Evolutionary conservation across 2,888 invertebrate genomes (phyloP).

Genomic region (Mesorhabditis belari): DNA sequence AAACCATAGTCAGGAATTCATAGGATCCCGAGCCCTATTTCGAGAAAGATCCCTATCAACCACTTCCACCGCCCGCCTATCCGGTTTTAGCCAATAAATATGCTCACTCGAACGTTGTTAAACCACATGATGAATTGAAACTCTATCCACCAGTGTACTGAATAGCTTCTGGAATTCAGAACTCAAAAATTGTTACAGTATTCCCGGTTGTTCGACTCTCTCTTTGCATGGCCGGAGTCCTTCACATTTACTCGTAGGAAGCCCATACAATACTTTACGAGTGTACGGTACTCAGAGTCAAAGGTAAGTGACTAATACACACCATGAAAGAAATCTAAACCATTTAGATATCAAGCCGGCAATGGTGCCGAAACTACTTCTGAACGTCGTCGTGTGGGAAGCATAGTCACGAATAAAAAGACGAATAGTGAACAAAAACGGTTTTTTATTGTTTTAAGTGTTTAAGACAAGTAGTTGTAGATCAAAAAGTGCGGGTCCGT

Average conservation of each 20-base stretch:
- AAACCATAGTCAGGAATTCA: not conserved
- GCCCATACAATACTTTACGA: slow-evolving; percentile 51
- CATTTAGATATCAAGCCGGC: slow-evolving; percentile 17
- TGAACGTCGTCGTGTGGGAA: slow-evolving; percentile 17
- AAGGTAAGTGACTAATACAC: slow-evolving; percentile 14
- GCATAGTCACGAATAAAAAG: slow-evolving; percentile 19
- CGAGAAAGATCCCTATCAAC: slow-evolving; percentile 50
- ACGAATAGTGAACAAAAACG: too few species aligned
- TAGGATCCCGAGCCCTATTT: slow-evolving; percentile 10
- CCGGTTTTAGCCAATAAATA: slow-evolving; percentile 50
- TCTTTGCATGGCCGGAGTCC: slow-evolving; percentile 43
- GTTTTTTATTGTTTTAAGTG: too few species aligned
- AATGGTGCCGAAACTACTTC: slow-evolving; percentile 15
- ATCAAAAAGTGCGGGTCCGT: slow-evolving; percentile 34
- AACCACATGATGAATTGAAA: slow-evolving; percentile 51
- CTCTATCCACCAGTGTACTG: slow-evolving; percentile 52
- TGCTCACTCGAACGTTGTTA: slow-evolving; percentile 45
- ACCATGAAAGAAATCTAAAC: slow-evolving; percentile 20
- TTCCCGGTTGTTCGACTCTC: slow-evolving; percentile 50
- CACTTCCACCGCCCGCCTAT: slow-evolving; percentile 50
- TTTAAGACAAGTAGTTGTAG: not conserved
- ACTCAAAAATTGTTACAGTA: slow-evolving; percentile 18
- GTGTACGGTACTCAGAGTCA: slow-evolving; percentile 26
- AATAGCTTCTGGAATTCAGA: not conserved
- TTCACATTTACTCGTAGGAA: slow-evolving; percentile 34